Evolutionary conservation across 1,140 invertebrate species (phyloP).

Genomic region (Drosophila subpulchrella): DNA sequence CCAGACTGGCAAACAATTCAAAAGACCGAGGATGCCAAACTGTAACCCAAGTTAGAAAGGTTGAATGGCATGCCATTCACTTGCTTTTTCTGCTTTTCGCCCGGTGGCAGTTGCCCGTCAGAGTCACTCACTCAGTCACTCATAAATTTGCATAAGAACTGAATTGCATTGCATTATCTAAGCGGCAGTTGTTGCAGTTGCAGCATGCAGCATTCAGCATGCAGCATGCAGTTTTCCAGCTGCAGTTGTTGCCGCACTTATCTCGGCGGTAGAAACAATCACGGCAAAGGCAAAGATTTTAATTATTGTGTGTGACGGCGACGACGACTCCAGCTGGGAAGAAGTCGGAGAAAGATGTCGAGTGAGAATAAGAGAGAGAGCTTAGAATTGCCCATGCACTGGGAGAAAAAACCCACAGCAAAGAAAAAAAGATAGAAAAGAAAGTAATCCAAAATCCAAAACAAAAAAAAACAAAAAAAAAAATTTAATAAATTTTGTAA

Average conservation of each 20-base stretch:
- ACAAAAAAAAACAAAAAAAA: background rate
- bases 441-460: too few relatives aligned
- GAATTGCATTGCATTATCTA: conserved; percentile 73
- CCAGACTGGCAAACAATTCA: conserved; percentile 16
- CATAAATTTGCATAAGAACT: conserved; percentile 79
- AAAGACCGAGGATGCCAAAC: conserved; percentile 55
- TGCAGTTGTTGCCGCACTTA: conserved; percentile 56
- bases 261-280: conserved; percentile 68
- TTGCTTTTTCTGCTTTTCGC: conserved; percentile 18
- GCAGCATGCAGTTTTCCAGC: conserved; percentile 19
- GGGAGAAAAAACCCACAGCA: background rate
- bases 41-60: conserved; percentile 76
- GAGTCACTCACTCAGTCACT: conserved; percentile 65
- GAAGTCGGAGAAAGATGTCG: conserved; percentile 17
- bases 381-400: conserved; percentile 30
- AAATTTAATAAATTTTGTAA: too few relatives aligned
- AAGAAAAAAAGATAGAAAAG: background rate
- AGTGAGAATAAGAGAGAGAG: conserved; percentile 23
- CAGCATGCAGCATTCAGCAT: conserved; percentile 1
- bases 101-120: conserved; percentile 59
- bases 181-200: conserved; percentile 40
- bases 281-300: conserved; percentile 66
- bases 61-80: conserved; percentile 77
- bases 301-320: conserved; percentile 76
- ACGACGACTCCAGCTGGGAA: conserved; percentile 39